Evolutionary conservation across 2,113 vertebrate genomes (phyloP).

Genomic region (Mirza zaza): DNA sequence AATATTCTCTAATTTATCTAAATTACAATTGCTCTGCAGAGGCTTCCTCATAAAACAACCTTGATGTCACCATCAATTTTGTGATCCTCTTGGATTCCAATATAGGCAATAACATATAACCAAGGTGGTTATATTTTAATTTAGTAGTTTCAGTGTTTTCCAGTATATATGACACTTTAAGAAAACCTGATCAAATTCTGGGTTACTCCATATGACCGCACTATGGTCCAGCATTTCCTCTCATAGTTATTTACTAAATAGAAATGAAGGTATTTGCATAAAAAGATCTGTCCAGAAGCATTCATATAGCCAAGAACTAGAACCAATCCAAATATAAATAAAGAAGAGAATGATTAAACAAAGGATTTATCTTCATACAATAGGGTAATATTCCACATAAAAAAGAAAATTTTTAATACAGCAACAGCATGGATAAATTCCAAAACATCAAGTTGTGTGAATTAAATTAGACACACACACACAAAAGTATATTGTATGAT

Average conservation of each 20-base stretch:
- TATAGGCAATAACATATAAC: not conserved
- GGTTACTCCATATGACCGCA: not conserved
- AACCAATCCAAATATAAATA: not conserved
- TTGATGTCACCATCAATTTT: not conserved
- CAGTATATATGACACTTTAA: not conserved
- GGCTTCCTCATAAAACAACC: not conserved
- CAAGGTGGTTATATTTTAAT: not conserved
- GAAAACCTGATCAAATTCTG: not conserved
- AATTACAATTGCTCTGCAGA: not conserved
- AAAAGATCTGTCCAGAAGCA: not conserved
- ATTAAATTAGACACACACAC: not conserved
- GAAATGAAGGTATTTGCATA: not conserved
- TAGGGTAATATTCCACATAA: not conserved
- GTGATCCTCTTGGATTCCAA: not conserved
- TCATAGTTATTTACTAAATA: not conserved
- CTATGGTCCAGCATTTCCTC: not conserved
- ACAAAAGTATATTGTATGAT: not conserved
- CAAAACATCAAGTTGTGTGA: not conserved
- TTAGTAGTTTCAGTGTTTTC: not conserved
- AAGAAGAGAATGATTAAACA: not conserved
- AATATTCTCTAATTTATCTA: not conserved
- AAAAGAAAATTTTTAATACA: not conserved
- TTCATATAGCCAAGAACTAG: not conserved
- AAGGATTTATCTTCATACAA: not conserved
- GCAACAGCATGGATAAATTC: not conserved